Conservation (phyloP, 2,888 invertebrate species). For the Mesochorus sp. region DNA sequence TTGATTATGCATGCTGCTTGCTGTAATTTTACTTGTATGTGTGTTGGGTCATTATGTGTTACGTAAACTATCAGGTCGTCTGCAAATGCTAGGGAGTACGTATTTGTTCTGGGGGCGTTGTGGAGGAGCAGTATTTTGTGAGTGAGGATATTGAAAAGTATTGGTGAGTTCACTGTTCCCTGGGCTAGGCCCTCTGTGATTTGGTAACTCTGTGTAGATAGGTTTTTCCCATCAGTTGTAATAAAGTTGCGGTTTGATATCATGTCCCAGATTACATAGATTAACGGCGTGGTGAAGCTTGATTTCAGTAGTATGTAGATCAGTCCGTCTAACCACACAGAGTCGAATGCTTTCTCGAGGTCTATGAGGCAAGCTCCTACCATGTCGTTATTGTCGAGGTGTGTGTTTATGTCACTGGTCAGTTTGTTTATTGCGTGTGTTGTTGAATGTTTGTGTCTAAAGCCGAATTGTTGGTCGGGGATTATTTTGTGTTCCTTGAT, state of each 20-base stretch:
- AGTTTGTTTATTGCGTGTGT: not conserved
- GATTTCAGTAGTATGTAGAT: not conserved
- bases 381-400: not conserved
- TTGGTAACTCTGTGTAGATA: not conserved
- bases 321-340: constrained; percentile 17
- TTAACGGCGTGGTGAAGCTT: not conserved
- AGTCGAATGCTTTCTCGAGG: constrained; percentile 15
- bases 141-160: not conserved
- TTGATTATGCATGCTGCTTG: not conserved
- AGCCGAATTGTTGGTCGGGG: constrained; percentile 3
- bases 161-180: not conserved
- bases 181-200: not conserved
- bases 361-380: constrained; percentile 24
- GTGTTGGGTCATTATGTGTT: not conserved
- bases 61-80: constrained; percentile 21
- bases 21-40: not conserved
- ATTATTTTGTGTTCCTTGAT: not conserved
- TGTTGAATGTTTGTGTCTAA: constrained; percentile 8
- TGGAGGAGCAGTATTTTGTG: not conserved
- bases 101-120: not conserved
- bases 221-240: not conserved
- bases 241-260: not conserved
- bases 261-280: not conserved
- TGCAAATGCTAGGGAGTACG: not conserved
- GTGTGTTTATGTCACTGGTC: not conserved